These are phyloP conservation scores for Lycia hirtaria DNA, from an alignment of 2,888 invertebrate genomes.

Conservation along the genomic window DNA sequence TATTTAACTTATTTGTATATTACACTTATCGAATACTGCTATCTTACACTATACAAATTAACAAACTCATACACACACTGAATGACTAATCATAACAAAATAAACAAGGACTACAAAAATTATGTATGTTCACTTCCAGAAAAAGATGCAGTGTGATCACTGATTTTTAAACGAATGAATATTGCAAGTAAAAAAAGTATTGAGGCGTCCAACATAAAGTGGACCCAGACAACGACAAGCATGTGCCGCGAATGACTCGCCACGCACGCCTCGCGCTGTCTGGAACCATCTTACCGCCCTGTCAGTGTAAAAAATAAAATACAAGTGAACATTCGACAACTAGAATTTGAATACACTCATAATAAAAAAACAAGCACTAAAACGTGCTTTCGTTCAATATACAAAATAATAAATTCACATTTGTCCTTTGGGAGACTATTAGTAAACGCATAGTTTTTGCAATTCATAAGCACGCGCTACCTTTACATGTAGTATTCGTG, in stretches of 20 bases:
- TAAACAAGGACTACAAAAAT: constrained; percentile 17
- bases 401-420: constrained; percentile 32
- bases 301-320: too few species aligned
- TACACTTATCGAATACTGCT: constrained; percentile 63
- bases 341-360: constrained; percentile 35
- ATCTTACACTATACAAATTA: constrained; percentile 72
- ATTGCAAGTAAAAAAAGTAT: too few species aligned
- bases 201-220: too few species aligned
- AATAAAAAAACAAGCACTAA: constrained; percentile 58
- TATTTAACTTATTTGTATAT: constrained; percentile 73
- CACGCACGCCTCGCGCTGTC: too few species aligned
- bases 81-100: constrained; percentile 19
- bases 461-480: too few species aligned
- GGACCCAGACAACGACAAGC: too few species aligned
- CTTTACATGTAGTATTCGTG: too few species aligned
- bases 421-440: constrained; percentile 22
- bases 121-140: constrained; percentile 23
- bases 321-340: constrained; percentile 22
- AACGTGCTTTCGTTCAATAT: constrained; percentile 54
- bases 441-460: too few species aligned
- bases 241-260: too few species aligned
- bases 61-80: constrained; percentile 59
- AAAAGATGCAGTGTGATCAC: neutral
- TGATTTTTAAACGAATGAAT: too few species aligned
- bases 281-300: too few species aligned